These are phyloP conservation scores for Pocillopora meandrina DNA, from an alignment of 92 coral and sea anemone genomes.

Conservation along the genomic window DNA sequence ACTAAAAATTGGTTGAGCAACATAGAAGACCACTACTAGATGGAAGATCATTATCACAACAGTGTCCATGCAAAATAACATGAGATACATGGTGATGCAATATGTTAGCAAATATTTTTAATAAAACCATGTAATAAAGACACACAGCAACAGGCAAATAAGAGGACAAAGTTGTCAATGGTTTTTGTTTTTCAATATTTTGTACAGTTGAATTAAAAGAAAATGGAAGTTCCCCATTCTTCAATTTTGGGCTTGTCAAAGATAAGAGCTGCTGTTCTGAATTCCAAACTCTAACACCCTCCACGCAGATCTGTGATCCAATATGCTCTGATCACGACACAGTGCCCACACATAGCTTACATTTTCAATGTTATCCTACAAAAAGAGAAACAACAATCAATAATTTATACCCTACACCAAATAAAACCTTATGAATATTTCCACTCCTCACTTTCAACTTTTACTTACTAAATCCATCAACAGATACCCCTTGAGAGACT, in stretches of 20 bases:
- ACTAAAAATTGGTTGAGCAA: too few relatives aligned
- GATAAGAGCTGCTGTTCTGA: slow-evolving; percentile 88
- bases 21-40: too few relatives aligned
- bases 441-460: neutral
- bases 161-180: too few relatives aligned
- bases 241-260: slow-evolving; percentile 24
- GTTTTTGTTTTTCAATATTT: neutral
- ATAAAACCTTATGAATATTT: neutral
- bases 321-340: slow-evolving; percentile 93
- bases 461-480: neutral
- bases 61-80: too few relatives aligned
- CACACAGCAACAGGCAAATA: too few relatives aligned
- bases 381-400: neutral
- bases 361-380: slow-evolving; percentile 90
- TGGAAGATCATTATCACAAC: too few relatives aligned
- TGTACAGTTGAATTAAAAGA: neutral
- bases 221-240: neutral
- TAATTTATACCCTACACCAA: neutral
- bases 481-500: neutral
- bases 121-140: too few relatives aligned
- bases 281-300: slow-evolving; percentile 96
- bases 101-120: too few relatives aligned
- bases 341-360: slow-evolving; percentile 99
- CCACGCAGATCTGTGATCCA: slow-evolving; percentile 96
- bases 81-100: too few relatives aligned